Evolutionary conservation across 53 echinoderm and acorn worm species (phyloP), one percentile per base, ranked within the genome.

Genomic region (Stichopus horrens): DNA sequence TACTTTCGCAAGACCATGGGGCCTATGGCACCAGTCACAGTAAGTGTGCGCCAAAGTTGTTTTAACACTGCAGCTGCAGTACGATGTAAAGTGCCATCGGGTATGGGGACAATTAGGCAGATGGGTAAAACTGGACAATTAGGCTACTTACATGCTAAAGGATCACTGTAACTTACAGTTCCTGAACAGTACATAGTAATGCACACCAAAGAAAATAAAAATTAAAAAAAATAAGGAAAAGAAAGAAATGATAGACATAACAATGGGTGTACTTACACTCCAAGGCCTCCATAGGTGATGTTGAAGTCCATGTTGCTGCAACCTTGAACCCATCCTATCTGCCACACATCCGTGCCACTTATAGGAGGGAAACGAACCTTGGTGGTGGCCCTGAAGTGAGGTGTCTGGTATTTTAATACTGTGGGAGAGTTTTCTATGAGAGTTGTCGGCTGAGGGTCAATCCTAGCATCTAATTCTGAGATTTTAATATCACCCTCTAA

Each of bases 221-320:
- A 37, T 1, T 2, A 37, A 1, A 37, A 37, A 2, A 37, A 37
- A n/a, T n/a, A n/a, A n/a, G n/a, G n/a, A 37, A 37, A 37, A 37
- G 2, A 37, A 37, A 37, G 37, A 37, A 37, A 37, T 37, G 37
- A 37, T 37, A 67, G 68, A 11, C 75, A 76, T 9, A 76, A 37
- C 9, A 16, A 7, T 51, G 52, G 9, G 13, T 37, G 84, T 92
- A 97, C 97, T 97, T 95, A 97, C 95, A 92, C 91, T 92, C 97
- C 95, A 54, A 95, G 86, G 79, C 94, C 89, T 79, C 97, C 97
- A 83, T 97, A 97, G 77, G 95, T 95, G 86, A 95, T 97, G 9
- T 88, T 94, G 92, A 97, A 97, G 87, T 95, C 95, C 97, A 97
- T 97, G 74, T 97, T 94, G 87, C 92, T 95, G 77, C 97, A 97